Conservation (phyloP, 1,140 invertebrate species). For the Bombus vancouverensis region DNA sequence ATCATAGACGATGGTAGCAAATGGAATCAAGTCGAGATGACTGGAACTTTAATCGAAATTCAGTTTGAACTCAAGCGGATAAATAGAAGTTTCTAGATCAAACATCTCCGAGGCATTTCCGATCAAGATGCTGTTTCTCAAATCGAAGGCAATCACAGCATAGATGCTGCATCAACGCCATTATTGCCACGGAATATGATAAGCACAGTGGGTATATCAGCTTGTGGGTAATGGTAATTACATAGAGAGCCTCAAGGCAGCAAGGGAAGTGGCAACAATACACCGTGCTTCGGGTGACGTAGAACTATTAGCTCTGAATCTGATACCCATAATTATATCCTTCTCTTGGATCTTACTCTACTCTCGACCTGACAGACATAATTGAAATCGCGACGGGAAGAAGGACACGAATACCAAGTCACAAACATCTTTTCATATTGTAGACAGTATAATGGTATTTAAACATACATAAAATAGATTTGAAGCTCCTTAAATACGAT, state of each 20-base stretch:
- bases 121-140: slow-evolving; percentile 50
- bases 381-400: slow-evolving; percentile 37
- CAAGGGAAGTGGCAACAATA: slow-evolving; percentile 69
- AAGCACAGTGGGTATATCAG: slow-evolving; percentile 72
- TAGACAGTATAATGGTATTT: too few species aligned
- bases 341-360: slow-evolving; percentile 45
- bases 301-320: slow-evolving; percentile 69
- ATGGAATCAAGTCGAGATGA: not conserved
- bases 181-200: slow-evolving; percentile 76
- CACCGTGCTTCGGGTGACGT: slow-evolving; percentile 62
- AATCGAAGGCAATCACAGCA: slow-evolving; percentile 68
- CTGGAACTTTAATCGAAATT: not conserved
- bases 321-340: slow-evolving; percentile 71
- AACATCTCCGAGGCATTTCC: slow-evolving; percentile 34
- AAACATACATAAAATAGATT: too few species aligned
- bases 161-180: slow-evolving; percentile 61
- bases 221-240: slow-evolving; percentile 76
- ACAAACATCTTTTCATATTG: not conserved
- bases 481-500: too few species aligned
- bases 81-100: slow-evolving; percentile 18
- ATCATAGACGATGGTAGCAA: not conserved
- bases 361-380: slow-evolving; percentile 49
- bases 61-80: not conserved
- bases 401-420: not conserved
- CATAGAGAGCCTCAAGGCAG: slow-evolving; percentile 69